Percentiles rank a stretch among this genome's conserved stretches.
Evolutionary conservation across 2,113 vertebrate genomes (phyloP).

Genomic region (Silurus meridionalis): DNA sequence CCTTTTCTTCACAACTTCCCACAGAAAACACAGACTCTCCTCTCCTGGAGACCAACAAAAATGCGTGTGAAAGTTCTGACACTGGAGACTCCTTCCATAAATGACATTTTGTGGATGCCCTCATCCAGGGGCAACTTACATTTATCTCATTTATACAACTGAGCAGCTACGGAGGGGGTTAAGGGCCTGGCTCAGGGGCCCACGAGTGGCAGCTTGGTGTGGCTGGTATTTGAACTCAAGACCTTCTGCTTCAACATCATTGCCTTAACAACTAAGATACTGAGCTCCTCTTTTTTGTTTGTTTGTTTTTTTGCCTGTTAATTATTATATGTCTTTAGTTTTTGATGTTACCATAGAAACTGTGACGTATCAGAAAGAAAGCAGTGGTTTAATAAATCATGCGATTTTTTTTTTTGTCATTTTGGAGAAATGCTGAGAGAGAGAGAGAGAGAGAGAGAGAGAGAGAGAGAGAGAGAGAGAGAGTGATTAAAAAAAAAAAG

Average conservation of each 20-base stretch:
- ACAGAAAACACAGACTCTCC: neutral
- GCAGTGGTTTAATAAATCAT: neutral
- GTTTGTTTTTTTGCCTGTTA: too few species aligned
- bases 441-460: neutral
- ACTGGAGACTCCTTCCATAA: neutral
- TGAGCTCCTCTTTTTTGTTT: too few species aligned
- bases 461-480: neutral
- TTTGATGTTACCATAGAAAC: neutral
- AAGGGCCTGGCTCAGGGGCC: too few species aligned
- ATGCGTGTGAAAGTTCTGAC: neutral
- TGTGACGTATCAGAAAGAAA: neutral
- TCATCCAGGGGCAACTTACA: too few species aligned
- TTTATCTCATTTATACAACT: too few species aligned
- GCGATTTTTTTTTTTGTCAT: neutral
- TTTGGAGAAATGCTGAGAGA: neutral
- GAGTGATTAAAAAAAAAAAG: constrained; percentile 13
- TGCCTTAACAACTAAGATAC: too few species aligned
- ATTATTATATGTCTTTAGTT: too few species aligned
- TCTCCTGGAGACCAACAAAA: neutral
- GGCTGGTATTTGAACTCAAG: too few species aligned
- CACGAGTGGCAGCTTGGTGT: too few species aligned
- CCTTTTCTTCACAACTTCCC: neutral
- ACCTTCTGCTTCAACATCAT: too few species aligned
- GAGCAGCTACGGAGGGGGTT: too few species aligned
- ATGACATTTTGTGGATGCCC: neutral